These are phyloP conservation scores for Pseudopipra pipra DNA, from an alignment of 2,113 vertebrate species.

Conservation along the genomic window DNA sequence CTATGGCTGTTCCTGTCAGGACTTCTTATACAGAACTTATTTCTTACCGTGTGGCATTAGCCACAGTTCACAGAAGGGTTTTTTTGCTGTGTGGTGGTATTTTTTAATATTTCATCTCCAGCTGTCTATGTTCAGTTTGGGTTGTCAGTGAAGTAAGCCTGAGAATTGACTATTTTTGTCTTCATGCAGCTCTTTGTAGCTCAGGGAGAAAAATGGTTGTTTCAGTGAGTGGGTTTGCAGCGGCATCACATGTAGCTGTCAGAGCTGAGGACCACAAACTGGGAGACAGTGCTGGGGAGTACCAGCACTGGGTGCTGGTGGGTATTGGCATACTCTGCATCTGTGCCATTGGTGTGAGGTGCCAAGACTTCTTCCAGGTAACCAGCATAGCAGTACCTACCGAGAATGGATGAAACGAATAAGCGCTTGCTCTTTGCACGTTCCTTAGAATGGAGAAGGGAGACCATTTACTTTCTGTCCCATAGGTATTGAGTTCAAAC, in stretches of 20 bases:
- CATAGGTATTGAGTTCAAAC: slow-evolving; percentile 7
- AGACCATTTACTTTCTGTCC: neutral
- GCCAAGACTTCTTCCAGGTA: neutral
- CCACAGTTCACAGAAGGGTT: neutral
- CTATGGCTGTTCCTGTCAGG: neutral
- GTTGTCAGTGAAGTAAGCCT: neutral
- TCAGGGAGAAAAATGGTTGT: neutral
- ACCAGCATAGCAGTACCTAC: neutral
- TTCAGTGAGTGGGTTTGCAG: neutral
- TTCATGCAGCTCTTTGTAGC: neutral
- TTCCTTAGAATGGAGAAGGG: neutral
- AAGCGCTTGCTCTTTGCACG: accelerated
- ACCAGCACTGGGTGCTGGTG: accelerated
- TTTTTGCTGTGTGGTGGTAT: neutral
- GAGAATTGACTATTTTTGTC: neutral
- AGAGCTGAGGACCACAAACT: accelerated
- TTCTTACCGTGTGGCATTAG: accelerated
- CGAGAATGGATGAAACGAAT: accelerated
- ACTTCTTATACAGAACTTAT: neutral
- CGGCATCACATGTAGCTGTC: accelerated
- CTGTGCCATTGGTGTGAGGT: neutral
- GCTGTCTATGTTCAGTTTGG: neutral
- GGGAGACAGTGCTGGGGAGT: accelerated
- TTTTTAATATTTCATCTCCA: neutral
- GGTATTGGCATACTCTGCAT: neutral